phyloP scores from a whole-genome alignment of 2,113 vertebrate genomes.

The Progne subis region DNA sequence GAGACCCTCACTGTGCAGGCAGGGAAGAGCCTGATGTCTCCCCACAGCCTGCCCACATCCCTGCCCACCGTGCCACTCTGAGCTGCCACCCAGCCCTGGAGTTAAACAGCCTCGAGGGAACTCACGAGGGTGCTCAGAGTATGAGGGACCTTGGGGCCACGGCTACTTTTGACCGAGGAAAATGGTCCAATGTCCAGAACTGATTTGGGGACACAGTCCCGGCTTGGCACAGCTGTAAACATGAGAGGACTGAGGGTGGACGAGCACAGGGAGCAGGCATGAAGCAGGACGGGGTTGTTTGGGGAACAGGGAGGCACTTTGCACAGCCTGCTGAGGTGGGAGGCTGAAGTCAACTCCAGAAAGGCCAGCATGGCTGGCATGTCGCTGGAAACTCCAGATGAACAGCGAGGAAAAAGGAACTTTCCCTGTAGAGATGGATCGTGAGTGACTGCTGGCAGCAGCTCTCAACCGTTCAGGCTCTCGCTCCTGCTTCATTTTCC shows the following conservation, averaged over 20 bases:
- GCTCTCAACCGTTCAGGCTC: constrained; percentile 75
- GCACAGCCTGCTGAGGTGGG: not conserved
- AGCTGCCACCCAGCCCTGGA: not conserved
- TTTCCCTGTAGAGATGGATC: not conserved
- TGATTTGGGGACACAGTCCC: accelerated
- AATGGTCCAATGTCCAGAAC: accelerated
- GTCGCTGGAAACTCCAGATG: not conserved
- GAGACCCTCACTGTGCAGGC: not conserved
- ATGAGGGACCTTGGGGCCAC: not conserved
- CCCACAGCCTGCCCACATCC: not conserved
- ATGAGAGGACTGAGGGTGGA: too few relatives aligned
- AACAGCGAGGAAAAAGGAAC: not conserved
- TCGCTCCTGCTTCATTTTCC: constrained; percentile 59
- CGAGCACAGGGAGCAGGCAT: not conserved
- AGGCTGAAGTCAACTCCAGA: not conserved
- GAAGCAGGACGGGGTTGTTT: not conserved
- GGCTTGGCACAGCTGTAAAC: accelerated
- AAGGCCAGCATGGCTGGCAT: accelerated
- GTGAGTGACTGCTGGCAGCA: constrained; percentile 82
- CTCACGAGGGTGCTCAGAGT: not conserved
- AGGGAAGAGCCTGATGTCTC: accelerated
- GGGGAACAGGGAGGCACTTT: not conserved
- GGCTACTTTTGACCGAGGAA: not conserved
- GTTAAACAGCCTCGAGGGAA: not conserved
- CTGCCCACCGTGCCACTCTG: not conserved